Evolutionary conservation across 2,888 invertebrate species (phyloP), one percentile per base, ranked within the genome.

Genomic region (Leptinotarsa peninsularis): DNA sequence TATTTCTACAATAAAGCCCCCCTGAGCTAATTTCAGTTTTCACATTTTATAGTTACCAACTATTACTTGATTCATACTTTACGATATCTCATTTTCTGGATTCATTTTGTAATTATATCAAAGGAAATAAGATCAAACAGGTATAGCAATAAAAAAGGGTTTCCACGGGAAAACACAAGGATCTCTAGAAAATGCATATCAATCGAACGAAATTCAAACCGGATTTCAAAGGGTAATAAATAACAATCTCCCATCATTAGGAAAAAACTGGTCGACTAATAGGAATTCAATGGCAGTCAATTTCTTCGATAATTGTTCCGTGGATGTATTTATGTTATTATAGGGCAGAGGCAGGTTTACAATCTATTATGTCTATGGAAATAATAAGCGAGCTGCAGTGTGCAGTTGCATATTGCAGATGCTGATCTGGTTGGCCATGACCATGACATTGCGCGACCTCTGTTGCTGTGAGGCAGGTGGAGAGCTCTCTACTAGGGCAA

Each of bases 371-470:
- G 74, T 80, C 74, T 77, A 76, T 75, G 75, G 78, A 56, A 49
- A 74, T 80, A 73, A 76, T 78, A 79, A 82, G 79, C 81, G 81
- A 82, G 82, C 80, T 84, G 85, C 85, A 86, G 85, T 85, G 75
- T 76, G 76, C 76, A 76, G 75, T 75, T 86, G 86, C 86, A 87
- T 85, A 85, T 85, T 87, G 87, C 88, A 88, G 87, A 88, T 88
- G 88, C 84, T 83, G 86, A 87, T 87, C 87, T 85, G 82, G 88
- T 87, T 85, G 88, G 84, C 88, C 88, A 85, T 88, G 88, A 88
- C 88, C 87, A 88, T 88, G 88, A 88, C 88, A 86, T 88, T 88
- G 88, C 76, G 76, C 85, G 87, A 88, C 88, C 88, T 88, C 87
- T 87, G 82, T 79, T 80, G 75, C 33, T 43, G 43, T 43, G 58